Conservation (phyloP, 2,888 invertebrate species). For the Gymnocheta viridis region DNA sequence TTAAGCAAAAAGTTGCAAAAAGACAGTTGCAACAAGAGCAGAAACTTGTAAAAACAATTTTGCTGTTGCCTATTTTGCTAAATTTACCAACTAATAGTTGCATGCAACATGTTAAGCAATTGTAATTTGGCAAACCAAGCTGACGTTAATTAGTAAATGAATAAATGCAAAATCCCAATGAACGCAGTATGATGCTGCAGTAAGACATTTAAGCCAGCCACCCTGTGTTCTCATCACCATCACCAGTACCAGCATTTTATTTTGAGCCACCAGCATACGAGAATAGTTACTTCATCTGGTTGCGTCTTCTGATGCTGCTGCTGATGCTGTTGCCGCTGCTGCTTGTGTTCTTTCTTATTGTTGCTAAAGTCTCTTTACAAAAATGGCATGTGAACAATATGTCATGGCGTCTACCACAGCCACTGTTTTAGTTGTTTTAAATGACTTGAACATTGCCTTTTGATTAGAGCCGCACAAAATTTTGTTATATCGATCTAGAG, state of each 20-base stretch:
- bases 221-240: constrained; percentile 52
- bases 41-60: constrained; percentile 16
- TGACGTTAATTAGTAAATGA: constrained; percentile 79
- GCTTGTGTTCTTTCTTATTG: too few relatives aligned
- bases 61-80: constrained; percentile 53
- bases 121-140: constrained; percentile 74
- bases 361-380: constrained; percentile 51
- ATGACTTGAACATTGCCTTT: constrained; percentile 68
- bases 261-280: background rate
- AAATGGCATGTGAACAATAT: constrained; percentile 70
- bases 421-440: constrained; percentile 68
- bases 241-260: too few relatives aligned
- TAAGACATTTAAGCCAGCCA: constrained; percentile 43
- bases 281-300: background rate
- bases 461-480: constrained; percentile 62
- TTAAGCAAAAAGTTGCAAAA: background rate
- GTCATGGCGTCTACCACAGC: constrained; percentile 68
- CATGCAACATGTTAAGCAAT: constrained; percentile 71
- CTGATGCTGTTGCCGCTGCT: background rate
- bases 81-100: constrained; percentile 46
- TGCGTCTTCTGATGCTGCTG: background rate
- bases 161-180: constrained; percentile 57
- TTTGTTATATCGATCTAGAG: background rate
- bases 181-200: constrained; percentile 58
- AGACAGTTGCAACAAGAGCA: constrained; percentile 10